phyloP scores from a whole-genome alignment of 2,888 invertebrate genomes.

The Venustoraphidia nigricollis region DNA sequence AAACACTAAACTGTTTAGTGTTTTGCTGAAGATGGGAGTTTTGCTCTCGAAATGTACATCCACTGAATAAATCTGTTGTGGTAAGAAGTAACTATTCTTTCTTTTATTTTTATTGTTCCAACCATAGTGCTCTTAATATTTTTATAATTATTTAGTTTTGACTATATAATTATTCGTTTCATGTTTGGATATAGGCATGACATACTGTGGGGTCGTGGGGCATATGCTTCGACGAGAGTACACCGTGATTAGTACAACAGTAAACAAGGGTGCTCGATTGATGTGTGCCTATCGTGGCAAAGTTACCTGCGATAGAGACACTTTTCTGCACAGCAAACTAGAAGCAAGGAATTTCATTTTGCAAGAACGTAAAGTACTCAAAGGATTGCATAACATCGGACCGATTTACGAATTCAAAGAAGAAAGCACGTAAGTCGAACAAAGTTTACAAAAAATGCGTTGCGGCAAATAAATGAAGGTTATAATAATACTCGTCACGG shows the following conservation, averaged over 20 bases:
- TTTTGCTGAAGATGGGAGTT: too few species aligned
- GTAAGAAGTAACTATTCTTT: too few species aligned
- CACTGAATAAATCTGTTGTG: too few species aligned
- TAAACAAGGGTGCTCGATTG: slow-evolving; percentile 55
- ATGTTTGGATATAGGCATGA: slow-evolving; percentile 30
- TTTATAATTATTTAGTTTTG: too few species aligned
- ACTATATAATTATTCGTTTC: too few species aligned
- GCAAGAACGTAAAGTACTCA: slow-evolving; percentile 36
- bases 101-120: too few species aligned
- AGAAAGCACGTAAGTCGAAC: slow-evolving; percentile 14
- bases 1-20: too few species aligned
- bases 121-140: too few species aligned
- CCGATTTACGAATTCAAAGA: slow-evolving; percentile 46
- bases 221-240: slow-evolving; percentile 55
- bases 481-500: too few species aligned
- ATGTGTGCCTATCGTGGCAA: slow-evolving; percentile 44
- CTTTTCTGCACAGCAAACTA: slow-evolving; percentile 46
- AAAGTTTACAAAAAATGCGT: too few species aligned
- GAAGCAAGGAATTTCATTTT: slow-evolving; percentile 41
- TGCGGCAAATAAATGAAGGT: too few species aligned
- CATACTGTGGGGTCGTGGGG: slow-evolving; percentile 62
- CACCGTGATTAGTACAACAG: slow-evolving; percentile 54
- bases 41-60: too few species aligned
- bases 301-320: slow-evolving; percentile 48
- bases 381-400: slow-evolving; percentile 44